phyloP scores from a whole-genome alignment of 2,113 vertebrate genomes.

The Chelonoidis abingdonii region DNA sequence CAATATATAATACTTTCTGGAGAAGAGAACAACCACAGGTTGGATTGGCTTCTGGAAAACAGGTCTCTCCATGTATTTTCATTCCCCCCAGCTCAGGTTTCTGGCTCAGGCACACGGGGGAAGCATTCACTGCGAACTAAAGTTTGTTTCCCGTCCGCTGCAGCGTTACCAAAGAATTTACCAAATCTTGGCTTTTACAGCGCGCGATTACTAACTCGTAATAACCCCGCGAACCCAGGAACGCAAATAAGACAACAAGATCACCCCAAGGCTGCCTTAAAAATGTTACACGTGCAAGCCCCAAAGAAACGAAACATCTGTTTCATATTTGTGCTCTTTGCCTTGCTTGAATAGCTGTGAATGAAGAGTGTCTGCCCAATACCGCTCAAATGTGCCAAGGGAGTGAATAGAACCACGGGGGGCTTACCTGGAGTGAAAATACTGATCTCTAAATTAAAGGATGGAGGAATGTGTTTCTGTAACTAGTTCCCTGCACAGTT shows the following conservation, averaged over 20 bases:
- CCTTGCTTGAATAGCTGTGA: constrained; percentile 63
- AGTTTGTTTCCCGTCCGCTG: neutral
- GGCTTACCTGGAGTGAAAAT: neutral
- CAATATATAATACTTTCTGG: neutral
- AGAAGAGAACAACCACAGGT: neutral
- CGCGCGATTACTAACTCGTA: neutral
- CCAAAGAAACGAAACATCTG: constrained; percentile 45
- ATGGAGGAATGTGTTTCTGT: neutral
- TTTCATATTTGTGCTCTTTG: constrained; percentile 62
- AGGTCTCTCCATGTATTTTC: neutral
- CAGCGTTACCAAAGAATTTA: neutral
- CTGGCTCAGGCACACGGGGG: neutral
- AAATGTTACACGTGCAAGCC: neutral
- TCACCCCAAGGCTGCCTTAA: accelerated
- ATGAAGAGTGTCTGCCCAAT: neutral
- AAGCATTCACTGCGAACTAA: neutral
- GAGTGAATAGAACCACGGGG: neutral
- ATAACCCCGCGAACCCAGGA: neutral
- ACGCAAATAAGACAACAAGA: neutral
- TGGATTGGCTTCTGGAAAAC: neutral
- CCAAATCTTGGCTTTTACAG: neutral
- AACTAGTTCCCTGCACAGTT: neutral
- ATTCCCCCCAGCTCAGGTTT: neutral
- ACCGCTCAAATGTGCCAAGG: neutral
- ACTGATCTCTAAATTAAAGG: neutral